Evolutionary conservation across 2,888 invertebrate genomes (phyloP), one percentile per base, ranked within the genome.

Genomic region (Horisme vitalbata): DNA sequence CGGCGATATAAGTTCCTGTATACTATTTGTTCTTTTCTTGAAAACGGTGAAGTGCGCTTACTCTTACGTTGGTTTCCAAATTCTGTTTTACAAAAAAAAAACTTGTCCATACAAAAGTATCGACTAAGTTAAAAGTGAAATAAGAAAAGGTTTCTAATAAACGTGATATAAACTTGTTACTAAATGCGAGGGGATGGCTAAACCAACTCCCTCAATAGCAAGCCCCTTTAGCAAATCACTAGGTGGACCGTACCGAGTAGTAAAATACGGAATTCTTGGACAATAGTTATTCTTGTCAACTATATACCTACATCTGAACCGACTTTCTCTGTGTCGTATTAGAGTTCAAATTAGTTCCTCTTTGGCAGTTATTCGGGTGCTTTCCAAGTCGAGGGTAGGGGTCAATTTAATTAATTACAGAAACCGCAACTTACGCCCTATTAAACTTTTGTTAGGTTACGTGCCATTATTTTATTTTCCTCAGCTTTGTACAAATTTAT

Each of bases 351-450:
- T 75, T 77, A 52, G 59, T 52, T 57, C 59, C 62, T 46, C 43
- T 43, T 60, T 48, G 33, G 48, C 37, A 55, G 38, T 52, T 48
- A 59, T 53, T 64, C 54, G 63, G 68, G 60, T 62, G 60, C 59
- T 71, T 71, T 63, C 68, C 65, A 70, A 65, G 75, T 71, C 68
- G 61, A 65, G 77, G 75, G 73, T 73, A 66, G 74, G 79, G 82
- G 81, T 79, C 81, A 77, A 79, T 82, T 82, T 76, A 82, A 82
- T 82, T 82, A 82, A 82, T 82, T 79, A 81, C 74, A 69, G 61
- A 63, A 71, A 75, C 79, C 80, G 57, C 81, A 74, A 81, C 81
- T 76, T 75, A 74, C 70, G 62, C 75, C 74, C 77, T 76, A 77
- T 79, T 80, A 78, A 78, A 78, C 75, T 75, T 79, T 75, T 75